Base-by-base conservation (phyloP, 2,113 vertebrate species). In the Nestor notabilis region DNA sequence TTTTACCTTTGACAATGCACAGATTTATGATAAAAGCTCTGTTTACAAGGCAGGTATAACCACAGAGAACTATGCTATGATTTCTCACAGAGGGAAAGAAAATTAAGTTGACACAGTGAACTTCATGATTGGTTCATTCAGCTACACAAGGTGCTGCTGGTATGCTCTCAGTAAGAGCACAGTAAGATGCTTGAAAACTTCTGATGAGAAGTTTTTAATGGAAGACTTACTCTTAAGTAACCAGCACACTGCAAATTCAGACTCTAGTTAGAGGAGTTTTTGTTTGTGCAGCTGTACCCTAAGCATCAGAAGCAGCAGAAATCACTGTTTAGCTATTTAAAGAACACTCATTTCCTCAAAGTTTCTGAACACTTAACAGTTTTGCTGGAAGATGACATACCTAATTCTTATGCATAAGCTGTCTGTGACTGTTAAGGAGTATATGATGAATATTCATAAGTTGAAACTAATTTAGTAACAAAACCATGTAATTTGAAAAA, bases 381-480 rank as follows among this genome's bases (percentile, higher is more conserved):
- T 93, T 76, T 84, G 84, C 83, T 91, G 0, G 0, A 89, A 90
- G 85, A 96, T 65, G 75, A 82, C 77, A 91, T 66, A 92, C 80
- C 96, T 96, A 87, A 97, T 97, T 97, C 80, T 89, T 71, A 96
- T 94, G 92, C 95, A 80, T 53, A 91, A 93, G 75, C 66, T 13
- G 11, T 66, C 49, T 74, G 33, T 94, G 80, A 87, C 72, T 50
- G 55, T 60, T 89, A 89, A 95, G 72, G 44, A 97, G 53, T 43
- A 9, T 43, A 89, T 60, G 77, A 94, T 95, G 95, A 96, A 97
- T 97, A 97, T 97, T 97, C 90, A 93, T 95, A 93, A 84, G 18
- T 33, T 47, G n/a, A 89, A 96, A 93, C 74, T 91, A 87, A 97
- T 97, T 87, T 93, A 91, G 86, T 33, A 95, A 92, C 92, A 96